Evolutionary conservation across 2,113 vertebrate genomes (phyloP).

Genomic region (Micromys minutus): DNA sequence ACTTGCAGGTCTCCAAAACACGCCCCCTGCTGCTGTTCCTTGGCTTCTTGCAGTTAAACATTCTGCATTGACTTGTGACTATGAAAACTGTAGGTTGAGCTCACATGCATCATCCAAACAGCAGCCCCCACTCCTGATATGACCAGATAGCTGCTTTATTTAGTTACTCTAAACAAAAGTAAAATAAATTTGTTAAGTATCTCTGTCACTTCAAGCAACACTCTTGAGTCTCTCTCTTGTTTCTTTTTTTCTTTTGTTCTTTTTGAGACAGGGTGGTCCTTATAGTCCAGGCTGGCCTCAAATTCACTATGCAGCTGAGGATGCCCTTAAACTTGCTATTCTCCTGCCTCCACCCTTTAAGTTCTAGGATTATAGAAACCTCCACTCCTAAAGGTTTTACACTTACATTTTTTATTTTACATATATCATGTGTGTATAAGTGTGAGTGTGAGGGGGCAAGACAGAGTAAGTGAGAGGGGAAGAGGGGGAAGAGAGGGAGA

Average conservation of each 20-base stretch:
- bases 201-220: not conserved
- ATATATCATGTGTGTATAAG: not conserved
- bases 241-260: not conserved
- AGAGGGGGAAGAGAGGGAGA: no score
- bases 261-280: not conserved
- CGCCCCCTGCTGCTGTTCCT: not conserved
- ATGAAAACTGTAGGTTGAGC: not conserved
- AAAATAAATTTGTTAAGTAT: conserved; percentile 33
- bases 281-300: not conserved
- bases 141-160: conserved; percentile 5
- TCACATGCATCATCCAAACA: not conserved
- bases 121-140: not conserved
- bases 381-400: not conserved
- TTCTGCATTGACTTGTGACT: not conserved
- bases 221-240: not conserved
- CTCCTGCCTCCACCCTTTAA: not conserved
- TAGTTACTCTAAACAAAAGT: conserved; percentile 18
- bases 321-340: not conserved
- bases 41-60: not conserved
- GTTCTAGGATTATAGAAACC: not conserved
- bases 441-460: not conserved
- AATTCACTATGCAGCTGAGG: not conserved
- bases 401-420: not conserved
- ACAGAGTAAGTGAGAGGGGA: no score
- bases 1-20: not conserved